Evolutionary conservation across 2,797 vertebrate species (phyloP).

Genomic region (Liasis olivaceus): DNA sequence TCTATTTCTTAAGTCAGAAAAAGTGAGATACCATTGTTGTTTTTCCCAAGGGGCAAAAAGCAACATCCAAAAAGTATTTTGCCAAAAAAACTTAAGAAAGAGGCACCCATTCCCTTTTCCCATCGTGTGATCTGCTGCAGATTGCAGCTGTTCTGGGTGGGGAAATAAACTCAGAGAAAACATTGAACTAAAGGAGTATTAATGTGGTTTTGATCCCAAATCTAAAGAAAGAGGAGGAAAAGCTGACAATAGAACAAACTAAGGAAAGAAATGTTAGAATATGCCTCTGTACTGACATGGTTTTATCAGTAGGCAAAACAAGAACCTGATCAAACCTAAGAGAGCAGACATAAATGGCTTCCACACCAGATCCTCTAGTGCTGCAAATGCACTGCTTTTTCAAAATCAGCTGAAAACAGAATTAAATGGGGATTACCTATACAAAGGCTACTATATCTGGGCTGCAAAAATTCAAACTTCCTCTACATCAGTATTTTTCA

Average conservation of each 20-base stretch:
- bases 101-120: background rate
- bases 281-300: background rate
- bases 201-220: conserved; percentile 6
- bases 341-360: background rate
- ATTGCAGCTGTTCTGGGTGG: background rate
- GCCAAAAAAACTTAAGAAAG: background rate
- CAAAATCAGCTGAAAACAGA: background rate
- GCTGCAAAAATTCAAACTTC: background rate
- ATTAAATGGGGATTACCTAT: background rate
- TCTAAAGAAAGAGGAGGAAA: background rate
- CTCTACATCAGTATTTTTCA: background rate
- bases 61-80: background rate
- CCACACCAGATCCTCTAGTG: background rate
- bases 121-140: background rate
- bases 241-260: background rate
- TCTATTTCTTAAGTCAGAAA: background rate
- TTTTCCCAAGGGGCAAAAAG: background rate
- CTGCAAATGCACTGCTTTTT: background rate
- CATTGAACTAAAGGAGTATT: background rate
- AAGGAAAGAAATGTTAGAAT: background rate
- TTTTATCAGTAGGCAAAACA: background rate
- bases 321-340: background rate
- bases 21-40: background rate
- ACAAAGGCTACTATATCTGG: background rate
- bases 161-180: conserved; percentile 2